These are phyloP conservation scores for Gallinago paraguaiae DNA, from an alignment of 2,113 vertebrate genomes.

Conservation along the genomic window DNA sequence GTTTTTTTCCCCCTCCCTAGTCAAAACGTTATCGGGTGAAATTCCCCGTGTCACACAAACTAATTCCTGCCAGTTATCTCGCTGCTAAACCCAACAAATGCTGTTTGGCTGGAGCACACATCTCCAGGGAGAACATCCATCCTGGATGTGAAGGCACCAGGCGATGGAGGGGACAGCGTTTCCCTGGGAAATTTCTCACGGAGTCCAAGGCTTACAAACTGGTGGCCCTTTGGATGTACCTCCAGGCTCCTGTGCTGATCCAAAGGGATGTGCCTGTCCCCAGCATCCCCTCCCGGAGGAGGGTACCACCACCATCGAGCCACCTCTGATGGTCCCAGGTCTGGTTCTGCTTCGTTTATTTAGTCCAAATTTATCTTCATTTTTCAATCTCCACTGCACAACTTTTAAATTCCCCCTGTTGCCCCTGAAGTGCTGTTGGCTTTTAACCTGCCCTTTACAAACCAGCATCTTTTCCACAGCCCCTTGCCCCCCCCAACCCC, in stretches of 20 bases:
- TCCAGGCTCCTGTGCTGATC: not conserved
- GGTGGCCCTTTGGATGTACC: accelerated
- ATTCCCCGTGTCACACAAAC: not conserved
- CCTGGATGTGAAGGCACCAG: not conserved
- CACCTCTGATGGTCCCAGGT: accelerated
- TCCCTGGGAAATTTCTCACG: not conserved
- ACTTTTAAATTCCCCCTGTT: not conserved
- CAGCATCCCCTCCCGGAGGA: not conserved
- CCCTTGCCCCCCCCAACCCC: accelerated
- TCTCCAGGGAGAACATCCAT: accelerated
- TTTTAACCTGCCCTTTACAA: not conserved
- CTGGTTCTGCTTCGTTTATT: not conserved
- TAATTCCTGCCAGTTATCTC: not conserved
- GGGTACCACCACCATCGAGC: accelerated
- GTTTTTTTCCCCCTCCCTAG: not conserved
- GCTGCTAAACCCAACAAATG: accelerated
- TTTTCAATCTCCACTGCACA: not conserved
- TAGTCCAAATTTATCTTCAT: not conserved
- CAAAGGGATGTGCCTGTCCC: too few species aligned
- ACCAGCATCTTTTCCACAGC: not conserved
- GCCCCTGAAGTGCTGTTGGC: not conserved
- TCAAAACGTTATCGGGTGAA: not conserved
- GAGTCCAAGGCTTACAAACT: not conserved
- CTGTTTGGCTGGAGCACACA: not conserved
- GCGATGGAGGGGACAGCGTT: not conserved